phyloP scores from a whole-genome alignment of 1,140 invertebrate species.

The Drosophila lacteicornis region DNA sequence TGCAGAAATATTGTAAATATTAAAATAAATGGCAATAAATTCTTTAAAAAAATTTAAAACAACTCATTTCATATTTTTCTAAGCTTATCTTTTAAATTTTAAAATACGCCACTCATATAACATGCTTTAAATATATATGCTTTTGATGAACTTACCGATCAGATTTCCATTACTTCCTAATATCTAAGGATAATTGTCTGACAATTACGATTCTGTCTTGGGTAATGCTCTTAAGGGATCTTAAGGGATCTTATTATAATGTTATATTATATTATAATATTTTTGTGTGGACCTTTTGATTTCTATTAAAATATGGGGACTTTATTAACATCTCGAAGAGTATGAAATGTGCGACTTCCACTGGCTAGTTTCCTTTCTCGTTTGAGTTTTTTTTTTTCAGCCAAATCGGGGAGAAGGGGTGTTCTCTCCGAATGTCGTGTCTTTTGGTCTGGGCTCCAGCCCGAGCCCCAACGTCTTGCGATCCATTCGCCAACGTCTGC shows the following conservation, averaged over 20 bases:
- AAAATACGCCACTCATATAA: too few relatives aligned
- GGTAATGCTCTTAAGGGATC: neutral
- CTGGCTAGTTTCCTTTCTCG: conserved; percentile 1
- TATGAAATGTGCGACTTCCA: neutral
- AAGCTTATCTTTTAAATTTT: too few relatives aligned
- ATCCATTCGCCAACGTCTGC: conserved; percentile 56
- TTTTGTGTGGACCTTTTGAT: too few relatives aligned
- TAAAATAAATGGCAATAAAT: too few relatives aligned
- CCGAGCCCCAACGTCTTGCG: conserved; percentile 20
- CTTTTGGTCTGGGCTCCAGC: conserved; percentile 18
- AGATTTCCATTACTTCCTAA: neutral
- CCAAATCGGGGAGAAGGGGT: conserved; percentile 2
- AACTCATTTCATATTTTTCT: too few relatives aligned
- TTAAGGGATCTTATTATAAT: too few relatives aligned
- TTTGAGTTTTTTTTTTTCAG: conserved; percentile 12
- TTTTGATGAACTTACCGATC: too few relatives aligned
- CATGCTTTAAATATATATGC: too few relatives aligned
- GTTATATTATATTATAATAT: too few relatives aligned
- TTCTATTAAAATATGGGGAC: too few relatives aligned
- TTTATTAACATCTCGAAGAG: neutral
- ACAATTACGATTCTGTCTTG: neutral
- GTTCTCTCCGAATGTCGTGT: conserved; percentile 40
- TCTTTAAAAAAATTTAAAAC: too few relatives aligned
- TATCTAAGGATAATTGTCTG: neutral
- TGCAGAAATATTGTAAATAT: too few relatives aligned